Evolutionary conservation across 2,888 invertebrate genomes (phyloP).

Genomic region (Andrena bucephala): DNA sequence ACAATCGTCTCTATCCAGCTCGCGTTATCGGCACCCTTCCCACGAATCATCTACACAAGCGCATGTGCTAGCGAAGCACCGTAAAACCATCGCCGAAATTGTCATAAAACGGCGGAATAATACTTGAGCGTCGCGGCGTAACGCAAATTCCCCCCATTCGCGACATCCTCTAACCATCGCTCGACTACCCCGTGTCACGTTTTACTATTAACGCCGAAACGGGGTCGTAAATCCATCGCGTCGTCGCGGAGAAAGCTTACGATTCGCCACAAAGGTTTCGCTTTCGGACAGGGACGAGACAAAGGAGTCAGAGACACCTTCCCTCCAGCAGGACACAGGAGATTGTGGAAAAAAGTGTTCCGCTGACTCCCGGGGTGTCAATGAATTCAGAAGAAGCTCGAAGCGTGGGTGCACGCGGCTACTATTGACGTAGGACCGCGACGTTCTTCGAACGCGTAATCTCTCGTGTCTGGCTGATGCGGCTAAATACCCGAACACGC

Average conservation of each 20-base stretch:
- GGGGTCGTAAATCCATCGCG: slow-evolving; percentile 17
- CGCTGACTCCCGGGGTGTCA: background rate
- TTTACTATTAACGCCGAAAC: slow-evolving; percentile 20
- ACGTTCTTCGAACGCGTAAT: slow-evolving; percentile 15
- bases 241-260: background rate
- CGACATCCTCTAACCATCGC: background rate
- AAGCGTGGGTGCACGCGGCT: slow-evolving; percentile 6
- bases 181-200: slow-evolving; percentile 3
- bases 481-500: slow-evolving; percentile 1
- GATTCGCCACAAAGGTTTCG: background rate
- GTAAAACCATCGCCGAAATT: slow-evolving; percentile 48
- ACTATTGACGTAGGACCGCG: background rate
- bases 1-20: background rate
- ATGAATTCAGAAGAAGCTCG: background rate
- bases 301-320: background rate
- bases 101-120: slow-evolving; percentile 61
- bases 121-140: slow-evolving; percentile 41
- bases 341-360: background rate
- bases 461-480: slow-evolving; percentile 3
- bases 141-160: slow-evolving; percentile 46
- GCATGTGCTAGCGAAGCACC: slow-evolving; percentile 3
- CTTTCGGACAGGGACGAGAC: too few species aligned
- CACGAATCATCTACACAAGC: background rate
- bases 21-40: slow-evolving; percentile 19
- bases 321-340: background rate